Conservation (phyloP, 2,797 vertebrate species). For the Bryconaethiops microstoma region DNA sequence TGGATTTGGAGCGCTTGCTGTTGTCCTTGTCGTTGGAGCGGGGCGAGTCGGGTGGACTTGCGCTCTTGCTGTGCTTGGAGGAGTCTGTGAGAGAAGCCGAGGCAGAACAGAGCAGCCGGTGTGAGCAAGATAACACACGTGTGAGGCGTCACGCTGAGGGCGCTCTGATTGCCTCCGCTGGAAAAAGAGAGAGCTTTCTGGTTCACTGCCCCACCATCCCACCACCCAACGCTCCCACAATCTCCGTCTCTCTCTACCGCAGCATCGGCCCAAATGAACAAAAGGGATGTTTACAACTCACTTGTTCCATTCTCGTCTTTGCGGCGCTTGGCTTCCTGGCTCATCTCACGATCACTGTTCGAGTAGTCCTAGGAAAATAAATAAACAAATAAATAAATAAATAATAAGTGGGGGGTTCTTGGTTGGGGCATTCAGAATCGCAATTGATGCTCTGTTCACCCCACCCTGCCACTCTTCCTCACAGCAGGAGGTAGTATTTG, state of each 20-base stretch:
- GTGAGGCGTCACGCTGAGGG: neutral
- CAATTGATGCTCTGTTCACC: slow-evolving; percentile 58
- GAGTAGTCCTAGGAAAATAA: slow-evolving; percentile 83
- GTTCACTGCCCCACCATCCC: slow-evolving; percentile 51
- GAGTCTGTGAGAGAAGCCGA: slow-evolving; percentile 75
- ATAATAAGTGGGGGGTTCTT: slow-evolving; percentile 10
- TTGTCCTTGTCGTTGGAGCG: slow-evolving; percentile 86
- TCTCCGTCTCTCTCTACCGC: slow-evolving; percentile 1
- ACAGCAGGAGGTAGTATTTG: slow-evolving; percentile 48
- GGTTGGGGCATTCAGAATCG: slow-evolving; percentile 40
- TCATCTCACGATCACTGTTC: slow-evolving; percentile 84
- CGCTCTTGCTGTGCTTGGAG: slow-evolving; percentile 92
- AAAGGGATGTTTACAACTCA: slow-evolving; percentile 71
- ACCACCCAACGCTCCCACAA: neutral
- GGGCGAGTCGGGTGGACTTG: slow-evolving; percentile 93
- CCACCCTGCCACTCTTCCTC: slow-evolving; percentile 54
- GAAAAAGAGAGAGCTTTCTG: slow-evolving; percentile 34
- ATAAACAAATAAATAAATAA: neutral
- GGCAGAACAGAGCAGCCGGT: slow-evolving; percentile 17
- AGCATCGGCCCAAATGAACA: slow-evolving; percentile 68
- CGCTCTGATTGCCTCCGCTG: slow-evolving; percentile 36
- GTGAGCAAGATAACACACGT: slow-evolving; percentile 42
- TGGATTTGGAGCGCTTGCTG: slow-evolving; percentile 84
- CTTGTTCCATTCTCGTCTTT: slow-evolving; percentile 90
- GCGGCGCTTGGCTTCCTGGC: slow-evolving; percentile 85